Conservation (phyloP, 2,888 invertebrate species). For the Junonia oenone region DNA sequence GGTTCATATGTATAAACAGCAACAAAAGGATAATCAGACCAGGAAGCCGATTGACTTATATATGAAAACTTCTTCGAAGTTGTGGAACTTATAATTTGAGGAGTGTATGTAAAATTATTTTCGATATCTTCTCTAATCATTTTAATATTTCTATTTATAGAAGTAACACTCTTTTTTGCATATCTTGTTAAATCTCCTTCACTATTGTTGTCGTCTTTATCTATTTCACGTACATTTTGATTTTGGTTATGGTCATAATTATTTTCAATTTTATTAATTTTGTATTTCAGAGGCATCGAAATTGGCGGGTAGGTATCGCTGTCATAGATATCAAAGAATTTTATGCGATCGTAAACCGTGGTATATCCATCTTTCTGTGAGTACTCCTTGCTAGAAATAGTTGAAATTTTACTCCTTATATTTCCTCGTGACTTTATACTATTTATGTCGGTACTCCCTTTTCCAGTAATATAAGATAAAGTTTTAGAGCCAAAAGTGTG, state of each 20-base stretch:
- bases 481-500: not conserved
- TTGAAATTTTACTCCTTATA: not conserved
- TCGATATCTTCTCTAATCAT: conserved; percentile 1
- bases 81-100: not conserved
- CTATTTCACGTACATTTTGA: not conserved
- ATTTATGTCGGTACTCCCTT: no score
- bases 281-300: not conserved
- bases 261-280: not conserved
- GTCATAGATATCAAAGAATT: conserved; percentile 66
- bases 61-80: not conserved
- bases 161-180: not conserved
- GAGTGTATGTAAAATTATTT: not conserved
- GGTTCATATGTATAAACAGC: conserved; percentile 63
- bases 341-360: conserved; percentile 51
- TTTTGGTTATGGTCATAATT: not conserved
- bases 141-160: not conserved
- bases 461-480: not conserved
- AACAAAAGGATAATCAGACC: conserved; percentile 55
- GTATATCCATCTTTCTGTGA: conserved; percentile 20
- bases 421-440: no score
- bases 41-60: conserved; percentile 33
- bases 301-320: conserved; percentile 38
- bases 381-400: not conserved
- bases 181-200: not conserved
- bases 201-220: not conserved